Evolutionary conservation across 2,888 invertebrate species (phyloP).

Genomic region (Syrphus vitripennis): DNA sequence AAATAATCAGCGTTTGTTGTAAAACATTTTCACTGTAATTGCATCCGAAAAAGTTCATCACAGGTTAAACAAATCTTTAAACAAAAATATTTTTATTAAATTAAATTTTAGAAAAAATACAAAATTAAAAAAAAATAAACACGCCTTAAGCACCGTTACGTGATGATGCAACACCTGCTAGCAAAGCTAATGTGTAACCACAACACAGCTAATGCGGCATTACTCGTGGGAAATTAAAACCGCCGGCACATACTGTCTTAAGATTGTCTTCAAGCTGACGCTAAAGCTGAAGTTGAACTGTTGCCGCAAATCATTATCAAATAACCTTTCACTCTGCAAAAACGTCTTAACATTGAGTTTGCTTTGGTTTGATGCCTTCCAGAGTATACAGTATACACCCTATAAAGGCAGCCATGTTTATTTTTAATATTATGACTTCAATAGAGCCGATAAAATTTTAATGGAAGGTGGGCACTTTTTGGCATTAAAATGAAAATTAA

Average conservation of each 20-base stretch:
- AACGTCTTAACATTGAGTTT: neutral
- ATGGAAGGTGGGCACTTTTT: neutral
- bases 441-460: neutral
- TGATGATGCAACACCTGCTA: slow-evolving; percentile 21
- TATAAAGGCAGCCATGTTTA: neutral
- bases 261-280: neutral
- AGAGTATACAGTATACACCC: neutral
- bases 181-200: slow-evolving; percentile 20
- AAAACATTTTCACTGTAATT: neutral
- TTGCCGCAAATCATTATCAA: neutral
- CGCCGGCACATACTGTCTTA: slow-evolving; percentile 23
- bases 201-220: slow-evolving; percentile 12
- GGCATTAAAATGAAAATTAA: neutral
- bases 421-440: neutral
- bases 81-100: slow-evolving; percentile 18
- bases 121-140: neutral
- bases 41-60: slow-evolving; percentile 1
- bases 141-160: neutral
- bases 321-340: neutral
- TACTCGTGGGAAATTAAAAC: slow-evolving; percentile 63
- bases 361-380: neutral
- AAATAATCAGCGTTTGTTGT: neutral
- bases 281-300: neutral
- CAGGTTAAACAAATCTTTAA: slow-evolving; percentile 16
- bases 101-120: neutral